These are phyloP conservation scores for Eugnorisma glareosa DNA, from an alignment of 2,888 invertebrate genomes.

Conservation along the genomic window DNA sequence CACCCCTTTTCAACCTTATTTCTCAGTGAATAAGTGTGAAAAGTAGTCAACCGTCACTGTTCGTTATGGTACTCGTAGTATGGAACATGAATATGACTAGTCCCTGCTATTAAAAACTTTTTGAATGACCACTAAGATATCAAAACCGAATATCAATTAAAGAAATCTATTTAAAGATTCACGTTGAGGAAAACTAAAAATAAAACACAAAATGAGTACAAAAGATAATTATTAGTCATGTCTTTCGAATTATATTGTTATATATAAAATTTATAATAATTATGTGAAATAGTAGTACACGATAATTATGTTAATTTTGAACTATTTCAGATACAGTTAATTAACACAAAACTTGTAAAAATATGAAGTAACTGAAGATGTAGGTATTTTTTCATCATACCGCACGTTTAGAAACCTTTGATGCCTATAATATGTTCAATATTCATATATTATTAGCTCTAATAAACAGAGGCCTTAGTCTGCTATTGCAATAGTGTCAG, in stretches of 20 bases:
- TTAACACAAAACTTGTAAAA: too few species aligned
- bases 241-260: slow-evolving; percentile 44
- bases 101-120: background rate
- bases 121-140: background rate
- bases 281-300: too few species aligned
- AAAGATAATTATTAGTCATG: slow-evolving; percentile 37
- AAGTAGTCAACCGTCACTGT: background rate
- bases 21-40: background rate
- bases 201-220: slow-evolving; percentile 43
- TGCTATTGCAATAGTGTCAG: too few species aligned
- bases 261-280: too few species aligned
- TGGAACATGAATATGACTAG: background rate
- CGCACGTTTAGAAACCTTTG: too few species aligned
- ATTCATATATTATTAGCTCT: too few species aligned
- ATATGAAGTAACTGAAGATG: background rate
- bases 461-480: too few species aligned
- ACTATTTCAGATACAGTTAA: too few species aligned
- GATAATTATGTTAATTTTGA: too few species aligned
- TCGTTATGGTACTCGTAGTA: background rate
- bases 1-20: background rate
- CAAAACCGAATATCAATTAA: slow-evolving; percentile 20
- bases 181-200: slow-evolving; percentile 24
- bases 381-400: background rate
- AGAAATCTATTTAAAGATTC: slow-evolving; percentile 8
- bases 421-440: too few species aligned